Conservation (phyloP, 2,888 invertebrate species). For the Andrena bucephala region DNA sequence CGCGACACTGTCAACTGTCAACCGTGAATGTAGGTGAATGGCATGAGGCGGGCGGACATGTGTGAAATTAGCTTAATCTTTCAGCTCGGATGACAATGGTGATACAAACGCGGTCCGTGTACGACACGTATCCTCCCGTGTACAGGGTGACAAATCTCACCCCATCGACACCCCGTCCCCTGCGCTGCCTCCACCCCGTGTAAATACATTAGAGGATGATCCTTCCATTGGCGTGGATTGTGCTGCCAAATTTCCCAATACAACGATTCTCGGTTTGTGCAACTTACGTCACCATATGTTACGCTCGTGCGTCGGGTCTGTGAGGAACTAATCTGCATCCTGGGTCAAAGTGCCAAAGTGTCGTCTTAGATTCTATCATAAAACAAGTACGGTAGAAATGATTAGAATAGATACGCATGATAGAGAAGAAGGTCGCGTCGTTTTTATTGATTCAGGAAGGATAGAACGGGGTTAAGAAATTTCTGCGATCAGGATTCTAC, state of each 20-base stretch:
- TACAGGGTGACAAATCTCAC: slow-evolving; percentile 83
- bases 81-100: slow-evolving; percentile 84
- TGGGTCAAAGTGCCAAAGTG: no score
- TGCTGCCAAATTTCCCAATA: background rate
- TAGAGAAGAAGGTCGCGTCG: background rate
- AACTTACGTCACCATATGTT: background rate
- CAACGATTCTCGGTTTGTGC: background rate
- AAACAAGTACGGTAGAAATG: background rate
- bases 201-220: slow-evolving; percentile 85
- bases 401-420: background rate
- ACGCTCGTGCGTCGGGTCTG: background rate
- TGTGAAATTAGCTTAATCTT: slow-evolving; percentile 86
- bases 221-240: slow-evolving; percentile 79
- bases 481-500: slow-evolving; percentile 67
- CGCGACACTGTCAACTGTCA: slow-evolving; percentile 70
- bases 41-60: slow-evolving; percentile 81
- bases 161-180: slow-evolving; percentile 74
- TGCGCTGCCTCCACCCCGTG: slow-evolving; percentile 79
- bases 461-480: slow-evolving; percentile 35
- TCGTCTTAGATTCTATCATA: no score
- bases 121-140: slow-evolving; percentile 82
- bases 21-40: slow-evolving; percentile 59
- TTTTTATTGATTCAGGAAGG: background rate
- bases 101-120: slow-evolving; percentile 83
- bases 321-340: background rate